Evolutionary conservation across 2,113 vertebrate species (phyloP).

Genomic region (Syngnathus typhle): DNA sequence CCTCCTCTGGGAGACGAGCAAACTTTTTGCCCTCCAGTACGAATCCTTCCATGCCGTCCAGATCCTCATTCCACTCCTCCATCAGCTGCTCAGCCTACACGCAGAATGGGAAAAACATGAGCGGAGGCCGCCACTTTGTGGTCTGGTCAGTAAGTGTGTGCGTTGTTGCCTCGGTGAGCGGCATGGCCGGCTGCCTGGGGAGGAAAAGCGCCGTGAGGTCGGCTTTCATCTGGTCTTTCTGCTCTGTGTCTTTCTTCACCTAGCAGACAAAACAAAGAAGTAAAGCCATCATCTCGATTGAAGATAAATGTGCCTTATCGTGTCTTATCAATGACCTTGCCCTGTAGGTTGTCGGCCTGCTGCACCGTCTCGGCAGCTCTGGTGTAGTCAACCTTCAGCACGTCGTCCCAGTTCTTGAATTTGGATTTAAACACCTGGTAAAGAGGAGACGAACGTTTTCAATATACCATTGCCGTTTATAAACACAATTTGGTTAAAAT

Average conservation of each 20-base stretch:
- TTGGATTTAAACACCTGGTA: constrained; percentile 94
- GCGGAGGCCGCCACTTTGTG: neutral
- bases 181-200: constrained; percentile 88
- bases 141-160: neutral
- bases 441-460: neutral
- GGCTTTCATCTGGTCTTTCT: constrained; percentile 95
- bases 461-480: neutral
- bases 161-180: constrained; percentile 77
- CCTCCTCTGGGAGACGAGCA: constrained; percentile 89
- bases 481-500: too few species aligned
- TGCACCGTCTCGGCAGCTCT: constrained; percentile 85
- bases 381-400: constrained; percentile 93
- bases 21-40: constrained; percentile 97
- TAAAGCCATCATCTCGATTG: too few species aligned
- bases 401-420: constrained; percentile 98
- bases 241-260: constrained; percentile 84
- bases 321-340: constrained; percentile 68
- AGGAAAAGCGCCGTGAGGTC: constrained; percentile 94
- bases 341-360: constrained; percentile 70
- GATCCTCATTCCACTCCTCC: constrained; percentile 97
- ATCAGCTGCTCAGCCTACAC: constrained; percentile 86
- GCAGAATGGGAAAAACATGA: neutral
- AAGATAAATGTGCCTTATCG: neutral
- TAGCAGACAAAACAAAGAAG: constrained; percentile 15
- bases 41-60: constrained; percentile 97